A percentile compares a stretch with the other conserved stretches of the same genome.
phyloP scores from a whole-genome alignment of 2,888 invertebrate species.

The Lithophane ornitopus region DNA sequence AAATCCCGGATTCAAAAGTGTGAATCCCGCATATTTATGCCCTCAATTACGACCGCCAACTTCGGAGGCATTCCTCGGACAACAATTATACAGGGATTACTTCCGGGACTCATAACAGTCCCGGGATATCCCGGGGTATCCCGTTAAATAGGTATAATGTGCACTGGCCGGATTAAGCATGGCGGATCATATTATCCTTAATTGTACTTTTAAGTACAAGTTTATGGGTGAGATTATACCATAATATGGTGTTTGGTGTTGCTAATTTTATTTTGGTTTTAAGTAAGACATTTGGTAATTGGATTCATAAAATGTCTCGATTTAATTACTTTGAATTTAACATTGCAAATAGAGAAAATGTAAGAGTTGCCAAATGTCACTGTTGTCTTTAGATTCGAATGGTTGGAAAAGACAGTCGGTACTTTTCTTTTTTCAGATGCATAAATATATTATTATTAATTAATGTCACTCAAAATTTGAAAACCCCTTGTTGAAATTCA shows the following conservation, averaged over 20 bases:
- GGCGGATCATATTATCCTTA: constrained; percentile 86
- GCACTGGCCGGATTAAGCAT: constrained; percentile 82
- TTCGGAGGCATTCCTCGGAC: constrained; percentile 86
- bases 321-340: constrained; percentile 31
- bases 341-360: background rate
- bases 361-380: background rate
- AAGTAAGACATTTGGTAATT: constrained; percentile 47
- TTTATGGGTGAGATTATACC: constrained; percentile 78
- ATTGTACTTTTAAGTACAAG: constrained; percentile 85
- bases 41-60: constrained; percentile 80
- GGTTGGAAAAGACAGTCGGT: background rate
- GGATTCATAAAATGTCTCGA: constrained; percentile 27
- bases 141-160: constrained; percentile 89
- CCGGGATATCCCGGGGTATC: constrained; percentile 79
- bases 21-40: constrained; percentile 75
- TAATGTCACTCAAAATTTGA: background rate
- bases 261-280: constrained; percentile 65
- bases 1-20: constrained; percentile 68
- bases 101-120: constrained; percentile 85
- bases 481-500: background rate
- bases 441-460: background rate
- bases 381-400: background rate
- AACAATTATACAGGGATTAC: constrained; percentile 88
- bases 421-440: background rate
- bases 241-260: constrained; percentile 66